Conservation (phyloP, 2,888 invertebrate genomes). For the Cantharis flavilabris region DNA sequence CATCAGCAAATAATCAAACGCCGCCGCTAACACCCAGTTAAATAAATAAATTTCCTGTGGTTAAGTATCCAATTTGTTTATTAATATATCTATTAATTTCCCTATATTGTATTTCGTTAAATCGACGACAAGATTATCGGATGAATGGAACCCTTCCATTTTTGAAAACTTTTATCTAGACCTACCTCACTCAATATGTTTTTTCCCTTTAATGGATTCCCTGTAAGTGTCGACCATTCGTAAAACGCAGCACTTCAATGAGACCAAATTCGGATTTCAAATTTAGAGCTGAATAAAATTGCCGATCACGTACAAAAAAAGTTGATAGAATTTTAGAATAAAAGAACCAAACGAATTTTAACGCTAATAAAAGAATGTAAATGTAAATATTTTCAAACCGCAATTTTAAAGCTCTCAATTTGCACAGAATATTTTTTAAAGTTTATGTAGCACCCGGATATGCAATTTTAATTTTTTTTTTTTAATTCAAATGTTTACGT, state of each 20-base stretch:
- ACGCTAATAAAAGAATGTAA: neutral
- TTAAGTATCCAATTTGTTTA: neutral
- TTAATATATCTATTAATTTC: neutral
- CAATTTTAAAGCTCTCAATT: neutral
- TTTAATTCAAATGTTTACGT: neutral
- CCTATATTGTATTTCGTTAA: neutral
- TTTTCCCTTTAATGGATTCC: conserved; percentile 2
- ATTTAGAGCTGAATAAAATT: conserved; percentile 2
- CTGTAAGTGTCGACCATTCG: conserved; percentile 8
- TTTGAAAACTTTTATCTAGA: neutral
- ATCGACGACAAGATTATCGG: neutral
- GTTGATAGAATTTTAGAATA: conserved; percentile 7
- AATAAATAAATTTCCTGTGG: neutral
- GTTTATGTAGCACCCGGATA: neutral
- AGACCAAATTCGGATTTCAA: neutral
- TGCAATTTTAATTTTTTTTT: neutral
- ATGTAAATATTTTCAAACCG: neutral
- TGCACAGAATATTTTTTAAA: neutral
- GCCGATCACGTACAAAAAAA: conserved; percentile 5
- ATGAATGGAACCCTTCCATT: neutral
- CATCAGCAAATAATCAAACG: neutral
- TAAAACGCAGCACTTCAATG: conserved; percentile 1
- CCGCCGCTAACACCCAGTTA: neutral
- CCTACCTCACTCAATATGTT: conserved; percentile 11
- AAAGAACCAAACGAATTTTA: conserved; percentile 2